Evolutionary conservation across 1,140 invertebrate genomes (phyloP).

Genomic region (Platyscapa corneri): DNA sequence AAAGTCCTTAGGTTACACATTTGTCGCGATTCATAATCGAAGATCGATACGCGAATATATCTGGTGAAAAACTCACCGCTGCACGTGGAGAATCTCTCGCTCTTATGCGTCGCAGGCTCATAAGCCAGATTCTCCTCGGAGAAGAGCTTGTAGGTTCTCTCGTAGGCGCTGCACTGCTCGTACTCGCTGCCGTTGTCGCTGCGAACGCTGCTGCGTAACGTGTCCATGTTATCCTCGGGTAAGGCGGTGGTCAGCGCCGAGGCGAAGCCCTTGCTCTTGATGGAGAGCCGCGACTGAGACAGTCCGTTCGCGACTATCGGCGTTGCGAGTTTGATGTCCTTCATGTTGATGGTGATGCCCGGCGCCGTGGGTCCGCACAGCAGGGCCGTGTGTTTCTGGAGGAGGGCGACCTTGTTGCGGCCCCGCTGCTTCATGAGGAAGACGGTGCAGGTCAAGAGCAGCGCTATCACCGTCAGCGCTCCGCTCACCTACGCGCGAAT

Average conservation of each 20-base stretch:
- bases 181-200: constrained; percentile 63
- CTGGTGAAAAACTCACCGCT: constrained; percentile 57
- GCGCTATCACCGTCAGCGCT: constrained; percentile 81
- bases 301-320: constrained; percentile 76
- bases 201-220: constrained; percentile 54
- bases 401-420: constrained; percentile 80
- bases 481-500: constrained; percentile 79
- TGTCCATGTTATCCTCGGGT: constrained; percentile 41
- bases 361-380: constrained; percentile 70
- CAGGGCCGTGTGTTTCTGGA: constrained; percentile 81
- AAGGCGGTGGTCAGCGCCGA: not conserved
- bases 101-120: constrained; percentile 54
- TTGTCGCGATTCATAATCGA: no score
- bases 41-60: no score
- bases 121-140: constrained; percentile 63
- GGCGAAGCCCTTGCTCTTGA: constrained; percentile 48
- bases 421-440: constrained; percentile 83
- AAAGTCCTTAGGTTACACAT: no score
- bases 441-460: constrained; percentile 81
- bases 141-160: constrained; percentile 67
- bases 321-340: constrained; percentile 78
- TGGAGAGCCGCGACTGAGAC: constrained; percentile 73
- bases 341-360: constrained; percentile 80
- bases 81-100: constrained; percentile 59
- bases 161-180: constrained; percentile 65